These are phyloP conservation scores for Cinclus mexicanus DNA, from an alignment of 2,113 vertebrate species.

Conservation along the genomic window DNA sequence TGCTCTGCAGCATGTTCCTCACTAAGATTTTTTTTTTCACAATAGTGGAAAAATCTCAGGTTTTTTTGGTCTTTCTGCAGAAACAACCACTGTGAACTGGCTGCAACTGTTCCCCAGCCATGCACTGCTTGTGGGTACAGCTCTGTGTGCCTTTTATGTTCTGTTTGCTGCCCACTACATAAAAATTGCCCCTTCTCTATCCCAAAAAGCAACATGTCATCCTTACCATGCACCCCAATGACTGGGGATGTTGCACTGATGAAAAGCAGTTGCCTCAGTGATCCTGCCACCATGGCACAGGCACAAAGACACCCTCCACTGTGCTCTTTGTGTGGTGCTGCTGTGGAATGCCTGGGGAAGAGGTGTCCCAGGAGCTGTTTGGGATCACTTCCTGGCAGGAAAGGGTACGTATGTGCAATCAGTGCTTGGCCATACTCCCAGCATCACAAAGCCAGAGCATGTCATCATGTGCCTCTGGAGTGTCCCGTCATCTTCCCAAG, in stretches of 20 bases:
- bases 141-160: neutral
- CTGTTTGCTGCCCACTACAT: neutral
- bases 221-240: accelerated
- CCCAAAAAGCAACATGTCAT: accelerated
- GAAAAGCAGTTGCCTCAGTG: neutral
- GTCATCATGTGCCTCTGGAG: neutral
- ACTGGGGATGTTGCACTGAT: accelerated
- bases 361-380: neutral
- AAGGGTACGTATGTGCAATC: accelerated
- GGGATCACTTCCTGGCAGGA: neutral
- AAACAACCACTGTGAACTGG: neutral
- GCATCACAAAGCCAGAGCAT: neutral
- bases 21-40: neutral
- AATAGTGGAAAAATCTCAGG: neutral
- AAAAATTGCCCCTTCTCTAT: neutral
- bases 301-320: neutral
- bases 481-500: neutral
- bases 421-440: neutral
- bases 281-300: neutral
- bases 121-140: neutral
- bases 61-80: neutral
- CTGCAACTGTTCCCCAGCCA: accelerated
- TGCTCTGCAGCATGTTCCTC: neutral
- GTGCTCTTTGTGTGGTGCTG: accelerated
- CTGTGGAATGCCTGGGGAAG: neutral